Conservation (phyloP, 2,888 invertebrate genomes). For the Hydrotaea cyrtoneurina region DNA sequence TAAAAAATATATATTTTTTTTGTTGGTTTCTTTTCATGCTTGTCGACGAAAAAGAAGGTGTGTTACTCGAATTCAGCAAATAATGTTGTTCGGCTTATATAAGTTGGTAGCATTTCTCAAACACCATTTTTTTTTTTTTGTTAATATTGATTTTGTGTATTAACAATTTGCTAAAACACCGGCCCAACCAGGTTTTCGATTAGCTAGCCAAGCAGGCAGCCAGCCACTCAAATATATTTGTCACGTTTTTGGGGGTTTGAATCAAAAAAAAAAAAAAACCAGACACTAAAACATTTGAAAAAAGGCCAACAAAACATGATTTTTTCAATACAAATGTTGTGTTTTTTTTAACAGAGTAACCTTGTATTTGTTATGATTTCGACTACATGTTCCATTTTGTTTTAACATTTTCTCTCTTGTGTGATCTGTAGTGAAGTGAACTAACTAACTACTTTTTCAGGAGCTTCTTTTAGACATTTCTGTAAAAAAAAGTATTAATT, state of each 20-base stretch:
- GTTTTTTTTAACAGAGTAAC: background rate
- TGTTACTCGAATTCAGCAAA: background rate
- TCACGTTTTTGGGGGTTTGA: conserved; percentile 26
- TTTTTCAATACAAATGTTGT: background rate
- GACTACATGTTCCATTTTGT: background rate
- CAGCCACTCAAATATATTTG: background rate
- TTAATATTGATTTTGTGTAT: conserved; percentile 13
- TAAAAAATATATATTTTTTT: conserved; percentile 8
- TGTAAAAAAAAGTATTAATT: too few relatives aligned
- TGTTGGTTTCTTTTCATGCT: background rate
- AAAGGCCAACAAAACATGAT: too few relatives aligned
- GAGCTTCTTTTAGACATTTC: too few relatives aligned
- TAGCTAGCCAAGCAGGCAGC: too few relatives aligned
- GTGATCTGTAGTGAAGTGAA: too few relatives aligned
- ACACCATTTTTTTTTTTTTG: background rate
- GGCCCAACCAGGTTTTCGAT: too few relatives aligned
- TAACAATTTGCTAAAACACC: conserved; percentile 9
- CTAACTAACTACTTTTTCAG: too few relatives aligned
- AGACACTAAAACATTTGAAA: background rate
- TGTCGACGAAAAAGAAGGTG: conserved; percentile 29
- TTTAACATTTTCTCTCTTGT: background rate
- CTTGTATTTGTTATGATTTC: conserved; percentile 22
- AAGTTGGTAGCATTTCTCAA: too few relatives aligned
- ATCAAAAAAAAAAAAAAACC: background rate
- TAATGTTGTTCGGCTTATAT: too few relatives aligned